These are phyloP conservation scores for rat (Rattus norvegicus) DNA, from an alignment of 2,113 vertebrate genomes.

Conservation along the genomic window GRCr8 NC_086023.1:126057001-126057500, in stretches of 20 bases:
- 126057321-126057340: not conserved
- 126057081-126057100: too few relatives aligned
- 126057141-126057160: not conserved
- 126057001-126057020: not conserved
- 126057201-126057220: not conserved
- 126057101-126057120: not conserved
- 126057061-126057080: not conserved
- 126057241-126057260: not conserved
- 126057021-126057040: not conserved
- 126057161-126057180: not conserved
- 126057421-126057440: conserved; percentile 45
- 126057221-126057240: not conserved
- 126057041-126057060: not conserved
- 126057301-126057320: not conserved
- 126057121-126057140: not conserved
- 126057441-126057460: conserved; percentile 45
- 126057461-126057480: conserved; percentile 38
- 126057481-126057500: conserved; percentile 36
- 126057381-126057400: not conserved
- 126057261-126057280: not conserved
- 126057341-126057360: not conserved
- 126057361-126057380: not conserved
- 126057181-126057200: not conserved
- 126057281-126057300: not conserved
- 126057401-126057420: not conserved